Evolutionary conservation across 1,140 invertebrate species (phyloP), one percentile per base, ranked within the genome.

Genomic region (Tetramorium alpestre): DNA sequence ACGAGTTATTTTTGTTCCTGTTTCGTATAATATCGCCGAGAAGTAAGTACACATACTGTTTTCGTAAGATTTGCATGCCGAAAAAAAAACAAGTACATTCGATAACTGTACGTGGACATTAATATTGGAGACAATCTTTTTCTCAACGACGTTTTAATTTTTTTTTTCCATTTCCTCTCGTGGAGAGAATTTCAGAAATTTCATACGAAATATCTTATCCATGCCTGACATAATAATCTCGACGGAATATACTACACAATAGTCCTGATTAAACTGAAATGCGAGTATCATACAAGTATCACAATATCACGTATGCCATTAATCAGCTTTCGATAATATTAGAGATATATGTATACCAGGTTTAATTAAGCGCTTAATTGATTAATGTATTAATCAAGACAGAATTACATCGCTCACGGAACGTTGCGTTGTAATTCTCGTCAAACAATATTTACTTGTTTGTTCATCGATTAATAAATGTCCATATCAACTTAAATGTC

Each of bases 381-480:
- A 84, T 84, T 84, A 84, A 84, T 49, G 67, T 73, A 84, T 84
- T 84, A 84, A 84, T 84, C 80, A 84, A 73, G 69, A 60, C 54
- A 73, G 54, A 84, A 84, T 84, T 73, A 62, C 69, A 75, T 25
- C 69, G 69, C 11, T 41, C n/a, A 60, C 41, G 54, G 18, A 60
- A 41, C 69, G 56, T n/a, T 33, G 69, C 28, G 54, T 47, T 49
- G 62, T 75, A 49, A 81, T 70, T 28, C 69, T 75, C 56, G 25
- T 75, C 56, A 18, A 49, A 25, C 28, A 84, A 84, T 84, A 84
- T 84, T 84, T 84, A 75, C 56, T 38, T 84, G 67, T 84, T 84
- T 84, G 25, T 54, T 28, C n/a, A 18, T 60, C 41, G 69, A n/a
- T 62, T 60, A 84, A 73, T 82, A 73, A 51, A 80, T 65, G n/a